phyloP scores from a whole-genome alignment of 2,113 vertebrate species.

The Oostethus manadensis region DNA sequence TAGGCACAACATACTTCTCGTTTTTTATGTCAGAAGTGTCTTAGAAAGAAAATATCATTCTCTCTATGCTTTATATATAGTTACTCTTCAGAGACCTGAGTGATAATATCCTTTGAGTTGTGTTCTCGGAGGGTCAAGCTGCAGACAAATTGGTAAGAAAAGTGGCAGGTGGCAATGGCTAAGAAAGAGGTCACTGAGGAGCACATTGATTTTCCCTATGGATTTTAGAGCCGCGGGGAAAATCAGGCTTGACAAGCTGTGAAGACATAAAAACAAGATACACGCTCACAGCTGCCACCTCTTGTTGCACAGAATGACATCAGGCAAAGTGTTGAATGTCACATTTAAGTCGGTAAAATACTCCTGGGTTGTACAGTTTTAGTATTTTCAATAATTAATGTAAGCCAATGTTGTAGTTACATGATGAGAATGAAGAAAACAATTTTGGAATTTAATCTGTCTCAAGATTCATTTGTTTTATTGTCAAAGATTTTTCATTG shows the following conservation, averaged over 20 bases:
- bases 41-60: too few species aligned
- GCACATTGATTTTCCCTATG: conserved; percentile 42
- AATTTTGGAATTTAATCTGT: too few species aligned
- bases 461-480: too few species aligned
- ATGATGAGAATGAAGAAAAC: too few species aligned
- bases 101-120: conserved; percentile 1
- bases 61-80: not conserved
- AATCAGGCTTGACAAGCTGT: conserved; percentile 41
- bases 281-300: conserved; percentile 11
- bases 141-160: conserved; percentile 20
- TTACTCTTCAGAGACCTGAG: not conserved
- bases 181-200: conserved; percentile 24
- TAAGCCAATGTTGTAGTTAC: not conserved
- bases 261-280: conserved; percentile 27
- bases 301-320: conserved; percentile 7
- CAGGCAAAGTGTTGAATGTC: not conserved
- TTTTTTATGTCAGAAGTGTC: not conserved
- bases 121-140: conserved; percentile 12
- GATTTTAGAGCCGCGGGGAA: conserved; percentile 29
- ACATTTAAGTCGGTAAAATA: not conserved
- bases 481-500: too few species aligned
- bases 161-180: conserved; percentile 14
- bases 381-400: not conserved
- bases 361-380: not conserved
- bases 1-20: not conserved